Evolutionary conservation across 2,888 invertebrate species (phyloP).

Genomic region (Timandra comae): DNA sequence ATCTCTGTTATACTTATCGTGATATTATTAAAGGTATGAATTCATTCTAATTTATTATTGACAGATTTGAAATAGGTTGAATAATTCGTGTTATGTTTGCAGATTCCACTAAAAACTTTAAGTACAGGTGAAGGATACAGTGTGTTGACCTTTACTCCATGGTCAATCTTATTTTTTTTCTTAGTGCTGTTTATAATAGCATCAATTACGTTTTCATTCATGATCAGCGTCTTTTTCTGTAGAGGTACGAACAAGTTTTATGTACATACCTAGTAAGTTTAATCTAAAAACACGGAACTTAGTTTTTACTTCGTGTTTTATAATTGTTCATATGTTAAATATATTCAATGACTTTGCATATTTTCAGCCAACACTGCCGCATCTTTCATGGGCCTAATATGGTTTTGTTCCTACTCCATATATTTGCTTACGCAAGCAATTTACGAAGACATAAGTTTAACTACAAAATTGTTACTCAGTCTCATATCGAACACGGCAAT

Average conservation of each 20-base stretch:
- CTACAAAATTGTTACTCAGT: conserved; percentile 79
- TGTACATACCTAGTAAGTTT: too few relatives aligned
- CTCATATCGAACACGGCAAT: conserved; percentile 87
- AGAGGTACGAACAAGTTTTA: conserved; percentile 80
- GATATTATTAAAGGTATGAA: conserved; percentile 79
- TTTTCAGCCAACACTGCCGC: conserved; percentile 89
- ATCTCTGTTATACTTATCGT: conserved; percentile 80
- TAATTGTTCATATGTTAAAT: too few relatives aligned
- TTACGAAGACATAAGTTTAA: conserved; percentile 78
- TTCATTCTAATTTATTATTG: conserved; percentile 17
- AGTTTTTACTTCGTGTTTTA: too few relatives aligned
- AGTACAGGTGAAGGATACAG: conserved; percentile 61
- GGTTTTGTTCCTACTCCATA: conserved; percentile 86
- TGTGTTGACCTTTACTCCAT: conserved; percentile 82
- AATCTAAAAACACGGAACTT: too few relatives aligned
- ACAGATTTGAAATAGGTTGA: conserved; percentile 2
- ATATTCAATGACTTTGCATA: too few relatives aligned
- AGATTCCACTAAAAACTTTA: conserved; percentile 72
- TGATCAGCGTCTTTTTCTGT: conserved; percentile 87
- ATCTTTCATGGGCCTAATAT: conserved; percentile 85
- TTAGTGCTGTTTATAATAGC: conserved; percentile 83
- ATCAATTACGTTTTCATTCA: conserved; percentile 85
- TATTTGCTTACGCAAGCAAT: conserved; percentile 82
- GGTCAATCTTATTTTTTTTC: conserved; percentile 82
- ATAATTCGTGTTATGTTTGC: too few relatives aligned